These are phyloP conservation scores for Ormyrus rosae DNA, from an alignment of 2,888 invertebrate genomes.

Conservation along the genomic window DNA sequence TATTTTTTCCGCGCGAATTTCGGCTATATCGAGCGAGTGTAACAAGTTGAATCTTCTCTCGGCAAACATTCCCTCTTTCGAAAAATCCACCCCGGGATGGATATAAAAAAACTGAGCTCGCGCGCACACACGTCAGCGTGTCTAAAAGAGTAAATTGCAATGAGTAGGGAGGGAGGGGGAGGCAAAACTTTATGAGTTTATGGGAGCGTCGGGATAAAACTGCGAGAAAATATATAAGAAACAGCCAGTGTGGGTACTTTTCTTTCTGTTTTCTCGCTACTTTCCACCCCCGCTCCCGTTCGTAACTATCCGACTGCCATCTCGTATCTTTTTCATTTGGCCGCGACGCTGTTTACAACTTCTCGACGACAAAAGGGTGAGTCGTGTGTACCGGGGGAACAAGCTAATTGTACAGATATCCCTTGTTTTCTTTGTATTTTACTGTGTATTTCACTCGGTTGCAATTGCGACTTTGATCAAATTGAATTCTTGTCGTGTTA, in stretches of 20 bases:
- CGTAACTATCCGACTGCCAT: conserved; percentile 8
- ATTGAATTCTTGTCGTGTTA: too few species aligned
- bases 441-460: too few species aligned
- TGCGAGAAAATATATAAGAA: conserved; percentile 20
- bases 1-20: background rate
- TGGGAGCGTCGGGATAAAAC: background rate
- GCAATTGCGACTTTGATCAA: too few species aligned
- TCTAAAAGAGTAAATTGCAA: background rate
- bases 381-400: too few species aligned
- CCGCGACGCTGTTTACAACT: background rate
- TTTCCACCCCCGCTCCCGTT: background rate
- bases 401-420: too few species aligned
- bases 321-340: conserved; percentile 29
- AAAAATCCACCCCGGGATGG: background rate
- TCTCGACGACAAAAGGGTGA: background rate
- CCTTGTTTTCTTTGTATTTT: too few species aligned
- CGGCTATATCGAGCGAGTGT: background rate
- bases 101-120: background rate
- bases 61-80: background rate
- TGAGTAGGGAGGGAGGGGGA: background rate
- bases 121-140: too few species aligned
- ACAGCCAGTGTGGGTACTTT: background rate
- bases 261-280: background rate
- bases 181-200: conserved; percentile 26
- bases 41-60: background rate